Evolutionary conservation across 1,140 invertebrate species (phyloP).

Genomic region (Asobara japonica): DNA sequence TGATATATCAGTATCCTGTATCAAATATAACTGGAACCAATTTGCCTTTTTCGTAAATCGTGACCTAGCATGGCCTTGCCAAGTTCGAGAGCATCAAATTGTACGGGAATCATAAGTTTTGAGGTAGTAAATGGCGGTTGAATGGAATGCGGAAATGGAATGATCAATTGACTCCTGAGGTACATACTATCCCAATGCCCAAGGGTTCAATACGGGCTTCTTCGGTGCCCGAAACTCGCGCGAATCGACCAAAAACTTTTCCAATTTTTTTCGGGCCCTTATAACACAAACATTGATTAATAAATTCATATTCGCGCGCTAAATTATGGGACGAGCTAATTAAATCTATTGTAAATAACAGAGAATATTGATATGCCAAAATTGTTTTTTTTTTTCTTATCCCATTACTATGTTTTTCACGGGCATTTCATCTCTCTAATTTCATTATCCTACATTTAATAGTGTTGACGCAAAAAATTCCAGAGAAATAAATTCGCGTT

Average conservation of each 20-base stretch:
- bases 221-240: neutral
- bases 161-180: neutral
- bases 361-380: neutral
- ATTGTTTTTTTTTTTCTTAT: neutral
- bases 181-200: neutral
- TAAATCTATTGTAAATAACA: neutral
- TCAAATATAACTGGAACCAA: no score
- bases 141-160: neutral
- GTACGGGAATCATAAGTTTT: slow-evolving; percentile 1
- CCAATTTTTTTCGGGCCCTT: neutral
- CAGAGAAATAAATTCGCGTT: neutral
- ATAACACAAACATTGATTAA: neutral
- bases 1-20: no score
- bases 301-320: neutral
- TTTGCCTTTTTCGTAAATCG: no score
- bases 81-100: neutral
- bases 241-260: neutral
- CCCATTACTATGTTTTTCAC: no score
- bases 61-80: neutral
- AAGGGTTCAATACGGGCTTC: neutral
- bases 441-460: no score
- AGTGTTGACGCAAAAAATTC: neutral
- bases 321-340: neutral
- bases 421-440: no score
- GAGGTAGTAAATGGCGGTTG: neutral